Evolutionary conservation across 2,113 vertebrate genomes (phyloP), one percentile per base, ranked within the genome.

Genomic region (Callipepla squamata): DNA sequence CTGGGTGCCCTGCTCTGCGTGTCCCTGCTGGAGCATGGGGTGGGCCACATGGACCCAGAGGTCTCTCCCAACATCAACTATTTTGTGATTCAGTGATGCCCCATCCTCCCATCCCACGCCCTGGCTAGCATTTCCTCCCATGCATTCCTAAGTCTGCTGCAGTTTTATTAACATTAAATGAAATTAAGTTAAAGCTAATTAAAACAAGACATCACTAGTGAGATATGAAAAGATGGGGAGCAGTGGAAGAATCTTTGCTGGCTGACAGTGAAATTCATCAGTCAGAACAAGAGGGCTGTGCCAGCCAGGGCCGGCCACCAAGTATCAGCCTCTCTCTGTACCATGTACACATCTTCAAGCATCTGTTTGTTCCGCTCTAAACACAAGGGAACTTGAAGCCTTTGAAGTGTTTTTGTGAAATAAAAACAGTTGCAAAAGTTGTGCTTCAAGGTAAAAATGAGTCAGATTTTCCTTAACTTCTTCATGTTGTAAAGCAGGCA

Each of bases 351-450:
- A 67, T 40, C 15, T 48, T 76, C 32, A 85, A 58, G n/a, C 11
- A 18, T 3, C 6, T 58, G 7, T 38, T 88, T 65, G 28, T 40
- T 66, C 63, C 42, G 13, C 57, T 82, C 50, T 26, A 20, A 23
- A 59, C 40, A 47, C 76, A 78, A 81, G 44, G 7, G 53, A 30
- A 40, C 7, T 28, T 8, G 5, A 77, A 28, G 17, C 26, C 53
- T 66, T 75, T 62, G 18, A 72, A 92, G 42, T 68, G 70, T 9
- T 90, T 92, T 61, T 14, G 3, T 58, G 48, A 92, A 61, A 66
- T 9, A 11, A 78, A 90, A 81, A 72, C 14, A 57, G n/a, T 45
- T 30, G 72, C 51, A 32, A 28, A 94, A 92, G 12, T 45, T 76
- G 57, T 73, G 22, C 16, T 85, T 76, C 85, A 21, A 85, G 30